Evolutionary conservation across 2,113 vertebrate genomes (phyloP), one percentile per base, ranked within the genome.

Genomic region (Phoxinus phoxinus): DNA sequence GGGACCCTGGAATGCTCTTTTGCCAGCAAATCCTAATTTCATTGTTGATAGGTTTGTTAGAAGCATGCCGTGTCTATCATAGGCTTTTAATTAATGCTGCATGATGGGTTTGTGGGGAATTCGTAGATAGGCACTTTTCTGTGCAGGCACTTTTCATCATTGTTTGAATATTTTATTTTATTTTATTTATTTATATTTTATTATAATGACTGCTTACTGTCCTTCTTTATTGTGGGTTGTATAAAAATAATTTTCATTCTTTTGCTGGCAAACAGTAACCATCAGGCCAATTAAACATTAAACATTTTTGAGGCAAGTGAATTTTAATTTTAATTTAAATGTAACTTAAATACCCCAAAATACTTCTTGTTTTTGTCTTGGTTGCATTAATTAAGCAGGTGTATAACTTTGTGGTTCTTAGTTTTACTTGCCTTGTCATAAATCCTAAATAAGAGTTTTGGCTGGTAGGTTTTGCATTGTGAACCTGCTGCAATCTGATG

Each of bases 11-110:
- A 83, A 92, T 92, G 93, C 92, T 94, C 92, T 93, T 93, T 86
- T 93, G 91, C 90, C 90, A 90, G 90, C 93, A 90, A 90, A 93
- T 95, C 93, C 91, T 93, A 93, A 94, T 95, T 93, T 94, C 92
- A 93, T 94, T 92, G 91, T 91, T 91, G 93, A 93, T 93, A 90
- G 93, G 92, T 92, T 91, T 90, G 91, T 92, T 92, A 92, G 94
- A 95, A 91, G 91, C 91, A 91, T 89, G 91, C 89, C 84, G 88
- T 87, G 92, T 93, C 93, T 91, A 92, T 93, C 92, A 90, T 85
- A 90, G 35, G 87, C 90, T 91, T 93, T 95, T 95, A 94, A 95
- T 95, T 94, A 94, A 93, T 91, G 85, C 84, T 51, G 32, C 87
- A 90, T 86, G 48, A 25, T 15, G n/a, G 23, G 72, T 67, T 63